A percentile compares a stretch with the other conserved stretches of the same genome.
These are phyloP conservation scores for Lycaon pictus DNA, from an alignment of 2,113 vertebrate species.

Conservation along the genomic window DNA sequence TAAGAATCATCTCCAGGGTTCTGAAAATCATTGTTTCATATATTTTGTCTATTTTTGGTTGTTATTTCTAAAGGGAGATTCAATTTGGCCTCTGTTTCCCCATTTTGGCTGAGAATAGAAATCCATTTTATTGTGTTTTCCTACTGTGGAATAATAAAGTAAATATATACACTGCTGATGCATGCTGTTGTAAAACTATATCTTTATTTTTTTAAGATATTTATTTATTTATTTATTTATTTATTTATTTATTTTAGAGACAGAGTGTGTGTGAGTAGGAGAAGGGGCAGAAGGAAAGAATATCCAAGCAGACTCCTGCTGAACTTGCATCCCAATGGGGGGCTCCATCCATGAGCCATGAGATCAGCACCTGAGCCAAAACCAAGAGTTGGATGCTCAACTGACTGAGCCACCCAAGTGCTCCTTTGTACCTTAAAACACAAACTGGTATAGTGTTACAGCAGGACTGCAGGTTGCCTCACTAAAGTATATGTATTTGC, in stretches of 20 bases:
- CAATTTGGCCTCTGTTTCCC: neutral
- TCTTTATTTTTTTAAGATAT: neutral
- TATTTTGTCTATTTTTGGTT: neutral
- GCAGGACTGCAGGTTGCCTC: neutral
- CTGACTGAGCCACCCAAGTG: neutral
- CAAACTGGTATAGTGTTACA: neutral
- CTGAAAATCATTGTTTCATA: neutral
- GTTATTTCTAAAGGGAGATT: neutral
- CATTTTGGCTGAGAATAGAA: neutral
- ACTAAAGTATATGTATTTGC: neutral
- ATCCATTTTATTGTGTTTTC: neutral
- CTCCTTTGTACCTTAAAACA: neutral
- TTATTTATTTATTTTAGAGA: neutral
- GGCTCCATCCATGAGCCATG: neutral
- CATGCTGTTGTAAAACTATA: neutral
- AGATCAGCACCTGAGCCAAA: neutral
- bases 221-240: neutral
- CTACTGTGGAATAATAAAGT: neutral
- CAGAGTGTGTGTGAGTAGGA: accelerated
- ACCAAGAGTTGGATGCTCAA: neutral
- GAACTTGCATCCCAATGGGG: neutral
- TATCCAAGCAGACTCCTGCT: neutral
- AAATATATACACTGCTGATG: neutral
- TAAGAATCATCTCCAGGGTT: neutral
- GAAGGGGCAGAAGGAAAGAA: neutral